phyloP scores from a whole-genome alignment of 2,113 vertebrate species.

The Parus major region DNA sequence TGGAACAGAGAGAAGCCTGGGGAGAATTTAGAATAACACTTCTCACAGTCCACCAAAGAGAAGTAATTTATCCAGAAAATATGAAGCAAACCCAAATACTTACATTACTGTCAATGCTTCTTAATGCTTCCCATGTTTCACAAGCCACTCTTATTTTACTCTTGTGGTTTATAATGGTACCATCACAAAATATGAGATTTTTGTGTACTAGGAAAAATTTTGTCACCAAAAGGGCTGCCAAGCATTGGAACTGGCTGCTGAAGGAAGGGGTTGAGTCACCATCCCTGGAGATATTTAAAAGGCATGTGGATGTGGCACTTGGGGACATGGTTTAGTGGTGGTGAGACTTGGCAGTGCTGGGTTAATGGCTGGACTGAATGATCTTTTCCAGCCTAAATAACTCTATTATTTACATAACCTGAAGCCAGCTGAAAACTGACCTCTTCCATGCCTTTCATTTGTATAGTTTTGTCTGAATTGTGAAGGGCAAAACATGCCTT shows the following conservation, averaged over 20 bases:
- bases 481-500: background rate
- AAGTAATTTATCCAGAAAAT: background rate
- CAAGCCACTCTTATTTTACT: background rate
- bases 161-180: background rate
- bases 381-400: background rate
- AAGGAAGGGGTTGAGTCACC: background rate
- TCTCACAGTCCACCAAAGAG: background rate
- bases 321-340: background rate
- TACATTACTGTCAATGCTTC: background rate
- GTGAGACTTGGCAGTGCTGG: background rate
- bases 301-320: background rate
- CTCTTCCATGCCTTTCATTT: background rate
- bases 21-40: background rate
- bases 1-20: background rate
- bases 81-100: background rate
- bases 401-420: background rate
- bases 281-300: background rate
- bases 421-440: background rate
- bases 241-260: background rate
- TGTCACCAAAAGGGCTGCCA: background rate
- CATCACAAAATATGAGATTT: background rate
- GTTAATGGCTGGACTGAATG: background rate
- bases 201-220: background rate
- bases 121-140: background rate
- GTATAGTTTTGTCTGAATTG: background rate